Conservation (phyloP, 1,140 invertebrate species). For the Coenobita brevimanus region DNA sequence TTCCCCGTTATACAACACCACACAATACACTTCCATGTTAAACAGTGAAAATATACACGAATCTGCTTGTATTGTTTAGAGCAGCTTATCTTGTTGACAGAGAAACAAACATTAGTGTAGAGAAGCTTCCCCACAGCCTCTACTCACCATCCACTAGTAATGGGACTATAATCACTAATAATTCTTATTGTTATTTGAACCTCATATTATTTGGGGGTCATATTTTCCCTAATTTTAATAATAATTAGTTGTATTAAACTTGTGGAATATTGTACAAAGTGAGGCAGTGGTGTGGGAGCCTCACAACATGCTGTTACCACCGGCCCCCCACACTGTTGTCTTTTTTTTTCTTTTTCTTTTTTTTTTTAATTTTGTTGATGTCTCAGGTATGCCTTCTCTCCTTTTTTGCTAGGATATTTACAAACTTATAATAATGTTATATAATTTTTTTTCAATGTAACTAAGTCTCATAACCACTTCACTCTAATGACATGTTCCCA, state of each 20-base stretch:
- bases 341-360: constrained; percentile 37
- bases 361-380: constrained; percentile 47
- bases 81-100: neutral
- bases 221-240: constrained; percentile 20
- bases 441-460: constrained; percentile 44
- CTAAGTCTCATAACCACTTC: constrained; percentile 4
- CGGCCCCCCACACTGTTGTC: constrained; percentile 22
- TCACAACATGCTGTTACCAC: constrained; percentile 23
- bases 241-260: neutral
- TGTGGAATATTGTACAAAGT: constrained; percentile 3
- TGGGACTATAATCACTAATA: constrained; percentile 43
- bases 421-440: constrained; percentile 50
- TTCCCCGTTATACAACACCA: too few relatives aligned
- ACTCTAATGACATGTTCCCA: too few relatives aligned
- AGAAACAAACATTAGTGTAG: neutral
- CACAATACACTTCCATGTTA: neutral
- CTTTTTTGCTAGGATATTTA: constrained; percentile 56
- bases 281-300: constrained; percentile 15
- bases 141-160: constrained; percentile 57
- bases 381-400: constrained; percentile 50
- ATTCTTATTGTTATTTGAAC: constrained; percentile 35
- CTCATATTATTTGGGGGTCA: constrained; percentile 28
- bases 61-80: neutral
- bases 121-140: constrained; percentile 42
- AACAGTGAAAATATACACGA: neutral